Evolutionary conservation across 37 sponge, comb jelly and placozoan species (phyloP), one percentile per base, ranked within the genome.

Genomic region (Eunapius fragilis): DNA sequence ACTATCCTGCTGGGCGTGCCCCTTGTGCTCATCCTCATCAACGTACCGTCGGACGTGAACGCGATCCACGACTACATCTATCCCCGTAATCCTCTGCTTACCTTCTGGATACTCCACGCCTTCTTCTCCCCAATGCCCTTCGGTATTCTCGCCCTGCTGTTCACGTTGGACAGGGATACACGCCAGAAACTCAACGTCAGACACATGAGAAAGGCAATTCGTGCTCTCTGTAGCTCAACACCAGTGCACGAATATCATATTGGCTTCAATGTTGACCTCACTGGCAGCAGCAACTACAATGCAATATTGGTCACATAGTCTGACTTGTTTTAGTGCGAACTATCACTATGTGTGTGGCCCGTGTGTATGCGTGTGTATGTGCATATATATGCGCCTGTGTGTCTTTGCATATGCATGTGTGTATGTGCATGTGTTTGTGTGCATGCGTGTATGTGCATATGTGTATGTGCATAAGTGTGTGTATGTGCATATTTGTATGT

Each of bases 21-120:
- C 3, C 22, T 89, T 14, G 77, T 71, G 25, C 86, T 77, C 84
- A 31, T 93, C 35, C 25, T 93, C 24, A 41, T 93, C 6, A 83
- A 83, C 48, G 37, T 93, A 25, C 83, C 83, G 70, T 79, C 93
- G 13, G 22, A 78, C 24, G 80, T 86, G 30, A 93, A 93, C 69
- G 69, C 90, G 23, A 34, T 89, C 3, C 69, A 88, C n/a, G 82
- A 82, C 32, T 5, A 75, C 23, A 25, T 82, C 19, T 71, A 28
- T 7, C 27, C 75, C 30, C 12, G 45, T 23, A 32, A 78, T 30
- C 87, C 89, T 2, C 72, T 75, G 30, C 38, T 37, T 0, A 11
- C 70, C 2, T 87, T 93, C 68, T 93, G 86, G 83, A 22, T 72
- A 6, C 76, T 93, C 23, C 90, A 93, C 25, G 89, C 90, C 30